Evolutionary conservation across 1,140 invertebrate genomes (phyloP).

Genomic region (Platyscapa corneri): DNA sequence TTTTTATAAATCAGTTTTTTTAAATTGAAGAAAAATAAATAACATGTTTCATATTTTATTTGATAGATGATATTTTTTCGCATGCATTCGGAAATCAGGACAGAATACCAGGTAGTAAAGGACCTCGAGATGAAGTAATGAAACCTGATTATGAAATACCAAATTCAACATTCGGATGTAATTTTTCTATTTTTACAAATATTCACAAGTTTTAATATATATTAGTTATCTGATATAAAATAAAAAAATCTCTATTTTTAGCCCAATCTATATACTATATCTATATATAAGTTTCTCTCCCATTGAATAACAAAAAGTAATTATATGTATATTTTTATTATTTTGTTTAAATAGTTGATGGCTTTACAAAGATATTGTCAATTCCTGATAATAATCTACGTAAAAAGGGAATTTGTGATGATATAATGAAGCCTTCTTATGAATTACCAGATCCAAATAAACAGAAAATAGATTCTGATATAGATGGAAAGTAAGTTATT

Average conservation of each 20-base stretch:
- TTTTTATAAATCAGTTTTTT: too few species aligned
- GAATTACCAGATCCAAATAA: constrained; percentile 47
- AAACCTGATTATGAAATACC: constrained; percentile 60
- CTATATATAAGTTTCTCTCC: too few species aligned
- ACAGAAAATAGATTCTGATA: constrained; percentile 69
- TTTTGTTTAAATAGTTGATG: constrained; percentile 37
- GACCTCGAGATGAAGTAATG: constrained; percentile 71
- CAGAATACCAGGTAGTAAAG: constrained; percentile 26
- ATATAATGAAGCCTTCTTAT: constrained; percentile 68
- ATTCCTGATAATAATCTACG: constrained; percentile 32
- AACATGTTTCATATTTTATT: neutral
- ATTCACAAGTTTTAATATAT: neutral
- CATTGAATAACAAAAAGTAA: neutral
- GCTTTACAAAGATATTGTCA: constrained; percentile 38
- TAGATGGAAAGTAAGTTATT: constrained; percentile 75
- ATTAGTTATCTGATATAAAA: too few species aligned
- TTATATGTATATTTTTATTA: constrained; percentile 12
- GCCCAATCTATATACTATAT: too few species aligned
- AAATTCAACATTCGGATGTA: constrained; percentile 27
- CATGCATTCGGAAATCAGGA: constrained; percentile 51
- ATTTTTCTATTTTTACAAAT: neutral
- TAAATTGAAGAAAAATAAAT: neutral
- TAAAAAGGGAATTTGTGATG: constrained; percentile 65
- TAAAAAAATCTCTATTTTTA: too few species aligned
- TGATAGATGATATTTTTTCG: constrained; percentile 32